phyloP scores from a whole-genome alignment of 2,797 vertebrate genomes.

The Pipistrellus kuhlii region DNA sequence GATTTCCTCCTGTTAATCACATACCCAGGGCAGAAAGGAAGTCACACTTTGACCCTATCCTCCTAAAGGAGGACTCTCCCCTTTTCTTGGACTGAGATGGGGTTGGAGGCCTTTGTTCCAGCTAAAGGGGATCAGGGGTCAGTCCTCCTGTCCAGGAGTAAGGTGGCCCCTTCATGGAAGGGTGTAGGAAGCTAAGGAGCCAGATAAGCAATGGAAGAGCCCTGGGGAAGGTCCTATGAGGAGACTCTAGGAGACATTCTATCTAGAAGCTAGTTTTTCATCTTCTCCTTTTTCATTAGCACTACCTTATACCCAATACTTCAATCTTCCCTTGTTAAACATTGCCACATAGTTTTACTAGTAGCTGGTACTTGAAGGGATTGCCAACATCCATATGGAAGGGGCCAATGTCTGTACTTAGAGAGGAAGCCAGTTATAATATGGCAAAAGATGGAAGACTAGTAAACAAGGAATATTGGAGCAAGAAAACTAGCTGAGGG shows the following conservation, averaged over 20 bases:
- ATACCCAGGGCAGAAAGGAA: not conserved
- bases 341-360: not conserved
- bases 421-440: conserved; percentile 1
- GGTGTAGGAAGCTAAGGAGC: not conserved
- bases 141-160: not conserved
- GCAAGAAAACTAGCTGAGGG: not conserved
- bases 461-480: not conserved
- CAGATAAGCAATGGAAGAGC: not conserved
- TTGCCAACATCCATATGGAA: not conserved
- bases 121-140: not conserved
- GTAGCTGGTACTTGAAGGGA: not conserved
- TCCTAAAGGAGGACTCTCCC: not conserved
- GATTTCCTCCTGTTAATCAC: not conserved
- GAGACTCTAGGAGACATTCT: not conserved
- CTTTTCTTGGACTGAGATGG: not conserved
- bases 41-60: not conserved
- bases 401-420: not conserved
- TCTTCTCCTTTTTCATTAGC: conserved; percentile 6
- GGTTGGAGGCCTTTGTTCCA: not conserved
- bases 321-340: conserved; percentile 13
- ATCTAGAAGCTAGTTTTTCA: not conserved
- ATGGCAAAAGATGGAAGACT: not conserved
- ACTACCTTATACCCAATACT: not conserved
- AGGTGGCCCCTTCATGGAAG: not conserved
- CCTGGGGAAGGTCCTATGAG: not conserved